Base-by-base conservation (phyloP, 2,797 vertebrate genomes). In the Pangasius macronema region DNA sequence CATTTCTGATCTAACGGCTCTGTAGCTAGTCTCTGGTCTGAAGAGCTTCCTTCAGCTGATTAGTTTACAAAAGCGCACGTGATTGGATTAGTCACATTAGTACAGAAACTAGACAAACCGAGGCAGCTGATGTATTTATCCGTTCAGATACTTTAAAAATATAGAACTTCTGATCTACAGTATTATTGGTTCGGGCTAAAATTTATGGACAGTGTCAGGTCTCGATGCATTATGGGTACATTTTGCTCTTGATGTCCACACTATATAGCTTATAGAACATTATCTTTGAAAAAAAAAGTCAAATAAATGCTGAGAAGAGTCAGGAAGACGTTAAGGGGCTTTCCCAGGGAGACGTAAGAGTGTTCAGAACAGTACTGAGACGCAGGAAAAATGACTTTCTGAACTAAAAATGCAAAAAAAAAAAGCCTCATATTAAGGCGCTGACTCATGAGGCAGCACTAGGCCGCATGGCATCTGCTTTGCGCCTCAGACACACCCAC, bases 401-500 rank as follows among this genome's bases (percentile, higher is more conserved):
- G 14, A 13, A 24, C 27, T 80, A 39, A 63, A 82, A 61, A 46
- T 2, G 42, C n/a, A 11, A 10, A 53, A 42, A 11, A 42, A 11
- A 11, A 72, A 73, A 72, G 27, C 51, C 6, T 61, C 16, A 20
- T 67, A 24, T 33, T 24, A 33, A 68, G 65, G n/a, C 63, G 63
- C 82, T 83, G 82, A 83, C 82, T 83, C 82, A 83, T 53, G 30
- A 53, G 42, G 63, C 63, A 68, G 79, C 73, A 83, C 53, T 20
- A 53, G 42, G 63, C 63, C 53, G 79, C 73, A 42, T 18, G 53
- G 70, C 27, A 79, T 79, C 84, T 85, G 57, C 46, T 85, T 68
- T 79, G 75, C 59, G 84, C 68, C 79, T 79, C 57, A 55, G 84
- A 85, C 84, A 85, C 84, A 85, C 84, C 84, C 70, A 42, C 76